Conservation (phyloP, 2,113 vertebrate species). For the Epinephelus lanceolatus region DNA sequence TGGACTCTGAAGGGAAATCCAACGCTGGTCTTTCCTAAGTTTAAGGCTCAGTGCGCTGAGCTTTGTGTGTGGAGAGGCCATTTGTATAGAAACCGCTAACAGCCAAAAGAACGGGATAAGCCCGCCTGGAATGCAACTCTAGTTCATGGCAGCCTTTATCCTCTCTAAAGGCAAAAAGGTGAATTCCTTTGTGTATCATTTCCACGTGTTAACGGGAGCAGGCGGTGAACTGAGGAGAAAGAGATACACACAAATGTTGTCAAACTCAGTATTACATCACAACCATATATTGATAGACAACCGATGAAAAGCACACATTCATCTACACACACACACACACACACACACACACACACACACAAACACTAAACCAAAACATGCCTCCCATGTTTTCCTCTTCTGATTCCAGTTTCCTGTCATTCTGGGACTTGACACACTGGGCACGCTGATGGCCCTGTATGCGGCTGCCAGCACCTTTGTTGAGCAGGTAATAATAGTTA, state of each 20-base stretch:
- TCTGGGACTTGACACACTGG: constrained; percentile 3
- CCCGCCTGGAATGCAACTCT: constrained; percentile 61
- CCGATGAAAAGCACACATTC: background rate
- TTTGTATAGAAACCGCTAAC: constrained; percentile 34
- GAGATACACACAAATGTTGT: background rate
- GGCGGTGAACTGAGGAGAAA: background rate
- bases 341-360: background rate
- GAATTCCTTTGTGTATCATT: constrained; percentile 65
- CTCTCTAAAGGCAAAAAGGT: constrained; percentile 48
- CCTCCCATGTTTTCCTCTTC: background rate
- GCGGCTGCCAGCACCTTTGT: constrained; percentile 34
- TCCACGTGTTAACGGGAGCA: constrained; percentile 45
- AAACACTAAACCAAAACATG: background rate
- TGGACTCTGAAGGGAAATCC: constrained; percentile 31
- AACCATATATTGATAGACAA: background rate
- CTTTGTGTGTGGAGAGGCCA: constrained; percentile 18
- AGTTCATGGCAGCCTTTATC: constrained; percentile 44
- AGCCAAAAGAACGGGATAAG: constrained; percentile 66
- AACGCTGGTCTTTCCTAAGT: constrained; percentile 29
- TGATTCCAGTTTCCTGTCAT: constrained; percentile 7
- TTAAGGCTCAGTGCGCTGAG: constrained; percentile 21
- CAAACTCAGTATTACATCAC: constrained; percentile 3
- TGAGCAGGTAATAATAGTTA: constrained; percentile 42
- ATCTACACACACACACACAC: background rate
- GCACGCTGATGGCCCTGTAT: constrained; percentile 2